phyloP scores from a whole-genome alignment of 1,140 invertebrate genomes.

The Psix sp. region DNA sequence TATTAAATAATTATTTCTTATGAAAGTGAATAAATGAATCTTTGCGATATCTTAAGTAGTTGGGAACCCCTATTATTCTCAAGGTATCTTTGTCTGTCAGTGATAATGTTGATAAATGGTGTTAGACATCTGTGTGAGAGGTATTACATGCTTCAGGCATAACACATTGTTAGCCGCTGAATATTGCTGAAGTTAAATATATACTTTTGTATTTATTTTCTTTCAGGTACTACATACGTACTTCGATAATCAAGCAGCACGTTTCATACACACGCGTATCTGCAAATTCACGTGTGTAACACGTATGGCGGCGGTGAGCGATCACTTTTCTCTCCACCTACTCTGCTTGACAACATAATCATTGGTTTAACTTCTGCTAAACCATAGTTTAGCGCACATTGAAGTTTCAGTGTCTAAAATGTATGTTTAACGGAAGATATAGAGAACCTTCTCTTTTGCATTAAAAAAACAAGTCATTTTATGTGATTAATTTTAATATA shows the following conservation, averaged over 20 bases:
- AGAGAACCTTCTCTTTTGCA: constrained; percentile 33
- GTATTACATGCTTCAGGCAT: constrained; percentile 53
- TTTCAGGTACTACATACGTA: constrained; percentile 45
- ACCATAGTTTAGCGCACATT: constrained; percentile 74
- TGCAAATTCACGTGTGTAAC: constrained; percentile 48
- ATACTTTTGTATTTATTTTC: constrained; percentile 55
- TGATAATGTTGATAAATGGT: constrained; percentile 75
- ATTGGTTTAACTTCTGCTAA: constrained; percentile 75
- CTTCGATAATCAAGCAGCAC: constrained; percentile 57
- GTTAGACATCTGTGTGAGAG: constrained; percentile 62
- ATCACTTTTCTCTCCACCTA: constrained; percentile 74
- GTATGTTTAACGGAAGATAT: constrained; percentile 68
- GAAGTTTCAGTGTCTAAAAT: constrained; percentile 74
- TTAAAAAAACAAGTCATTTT: constrained; percentile 43
- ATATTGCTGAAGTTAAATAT: constrained; percentile 53
- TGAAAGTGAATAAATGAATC: background rate
- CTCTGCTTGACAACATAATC: constrained; percentile 75
- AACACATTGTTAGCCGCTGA: constrained; percentile 48
- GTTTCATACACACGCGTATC: constrained; percentile 50
- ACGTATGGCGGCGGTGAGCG: constrained; percentile 67
- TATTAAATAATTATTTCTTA: too few species aligned
- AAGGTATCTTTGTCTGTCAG: constrained; percentile 67
- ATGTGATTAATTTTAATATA: constrained; percentile 39
- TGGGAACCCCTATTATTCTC: constrained; percentile 62
- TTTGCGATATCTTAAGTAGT: constrained; percentile 26